These are phyloP conservation scores for Bergia puertoricense DNA, from an alignment of 92 coral and sea anemone species.

Conservation along the genomic window DNA sequence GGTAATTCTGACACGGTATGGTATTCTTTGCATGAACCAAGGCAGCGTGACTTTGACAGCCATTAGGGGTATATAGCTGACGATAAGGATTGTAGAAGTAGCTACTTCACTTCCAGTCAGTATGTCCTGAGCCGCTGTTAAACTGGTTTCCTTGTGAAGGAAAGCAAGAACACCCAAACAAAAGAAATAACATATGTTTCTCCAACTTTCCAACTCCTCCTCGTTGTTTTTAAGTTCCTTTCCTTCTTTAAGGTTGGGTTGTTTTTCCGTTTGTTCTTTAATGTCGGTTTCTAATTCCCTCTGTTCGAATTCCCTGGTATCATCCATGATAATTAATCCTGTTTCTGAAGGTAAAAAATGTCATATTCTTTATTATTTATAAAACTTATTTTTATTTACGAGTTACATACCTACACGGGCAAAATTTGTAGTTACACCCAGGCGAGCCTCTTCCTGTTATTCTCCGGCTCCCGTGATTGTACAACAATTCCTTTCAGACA, in stretches of 20 bases:
- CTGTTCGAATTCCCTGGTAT: neutral
- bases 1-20: neutral
- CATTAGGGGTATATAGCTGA: slow-evolving; percentile 17
- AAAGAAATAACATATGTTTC: slow-evolving; percentile 29
- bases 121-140: slow-evolving; percentile 36
- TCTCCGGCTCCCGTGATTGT: too few relatives aligned
- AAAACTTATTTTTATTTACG: too few relatives aligned
- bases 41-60: slow-evolving; percentile 15
- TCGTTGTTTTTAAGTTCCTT: neutral
- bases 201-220: slow-evolving; percentile 24
- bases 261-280: neutral
- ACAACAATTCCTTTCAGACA: too few relatives aligned
- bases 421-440: too few relatives aligned
- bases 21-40: slow-evolving; percentile 11
- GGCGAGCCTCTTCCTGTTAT: too few relatives aligned
- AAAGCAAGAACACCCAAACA: neutral
- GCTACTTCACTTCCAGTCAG: slow-evolving; percentile 34
- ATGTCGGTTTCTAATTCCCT: neutral
- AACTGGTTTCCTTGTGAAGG: slow-evolving; percentile 22
- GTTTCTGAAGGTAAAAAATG: neutral
- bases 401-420: neutral
- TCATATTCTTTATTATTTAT: neutral
- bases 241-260: neutral
- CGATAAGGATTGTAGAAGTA: slow-evolving; percentile 19
- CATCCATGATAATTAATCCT: neutral